phyloP scores from a whole-genome alignment of 2,797 vertebrate genomes.

The Phoxinus dragarum region DNA sequence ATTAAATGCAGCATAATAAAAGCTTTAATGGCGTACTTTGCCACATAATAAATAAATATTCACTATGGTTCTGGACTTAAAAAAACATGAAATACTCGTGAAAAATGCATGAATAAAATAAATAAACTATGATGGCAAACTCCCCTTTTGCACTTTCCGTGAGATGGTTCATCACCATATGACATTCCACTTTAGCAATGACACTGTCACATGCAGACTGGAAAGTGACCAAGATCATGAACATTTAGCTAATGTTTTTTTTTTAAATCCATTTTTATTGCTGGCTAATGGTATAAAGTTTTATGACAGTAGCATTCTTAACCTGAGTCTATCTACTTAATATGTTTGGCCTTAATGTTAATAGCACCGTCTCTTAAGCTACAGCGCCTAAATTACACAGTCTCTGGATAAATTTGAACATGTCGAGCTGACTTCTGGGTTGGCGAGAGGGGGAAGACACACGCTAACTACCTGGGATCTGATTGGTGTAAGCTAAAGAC shows the following conservation, averaged over 20 bases:
- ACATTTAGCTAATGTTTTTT: slow-evolving; percentile 35
- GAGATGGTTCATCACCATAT: slow-evolving; percentile 22
- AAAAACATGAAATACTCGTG: slow-evolving; percentile 15
- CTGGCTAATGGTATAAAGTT: slow-evolving; percentile 42
- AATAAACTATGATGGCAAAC: slow-evolving; percentile 56
- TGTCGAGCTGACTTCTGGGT: slow-evolving; percentile 27
- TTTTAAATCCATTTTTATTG: slow-evolving; percentile 23
- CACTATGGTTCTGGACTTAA: neutral
- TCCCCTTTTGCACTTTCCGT: neutral
- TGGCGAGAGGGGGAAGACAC: slow-evolving; percentile 10
- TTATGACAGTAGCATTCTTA: slow-evolving; percentile 37
- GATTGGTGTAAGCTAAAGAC: slow-evolving; percentile 21
- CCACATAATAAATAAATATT: slow-evolving; percentile 35
- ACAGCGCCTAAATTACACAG: slow-evolving; percentile 43
- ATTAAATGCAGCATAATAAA: slow-evolving; percentile 8
- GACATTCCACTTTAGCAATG: slow-evolving; percentile 42
- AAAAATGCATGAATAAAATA: slow-evolving; percentile 65
- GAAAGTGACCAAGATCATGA: slow-evolving; percentile 20
- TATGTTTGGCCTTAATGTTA: slow-evolving; percentile 48
- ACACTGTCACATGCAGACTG: neutral
- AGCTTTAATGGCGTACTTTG: slow-evolving; percentile 30
- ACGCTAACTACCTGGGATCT: slow-evolving; percentile 18
- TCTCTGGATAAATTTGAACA: slow-evolving; percentile 58
- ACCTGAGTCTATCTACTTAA: slow-evolving; percentile 7
- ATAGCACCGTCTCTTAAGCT: slow-evolving; percentile 42